phyloP scores from a whole-genome alignment of 2,797 vertebrate genomes.

The Chiroxiphia lanceolata region DNA sequence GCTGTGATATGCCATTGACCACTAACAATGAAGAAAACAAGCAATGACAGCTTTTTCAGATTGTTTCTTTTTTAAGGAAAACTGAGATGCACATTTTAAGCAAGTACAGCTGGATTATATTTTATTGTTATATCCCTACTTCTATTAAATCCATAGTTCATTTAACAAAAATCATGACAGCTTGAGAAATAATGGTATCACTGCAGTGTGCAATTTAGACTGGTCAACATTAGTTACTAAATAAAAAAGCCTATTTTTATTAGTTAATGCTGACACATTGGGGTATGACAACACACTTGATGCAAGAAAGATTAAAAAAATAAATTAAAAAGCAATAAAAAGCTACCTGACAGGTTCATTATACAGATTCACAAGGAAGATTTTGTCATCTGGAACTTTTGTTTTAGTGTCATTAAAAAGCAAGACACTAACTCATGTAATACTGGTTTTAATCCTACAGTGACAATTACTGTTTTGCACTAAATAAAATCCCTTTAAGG shows the following conservation, averaged over 20 bases:
- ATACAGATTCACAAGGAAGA: background rate
- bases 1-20: background rate
- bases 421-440: background rate
- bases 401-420: background rate
- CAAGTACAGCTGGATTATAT: background rate
- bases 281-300: background rate
- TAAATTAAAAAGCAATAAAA: background rate
- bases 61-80: background rate
- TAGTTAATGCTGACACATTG: background rate
- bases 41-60: background rate
- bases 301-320: background rate
- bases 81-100: background rate
- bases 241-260: background rate
- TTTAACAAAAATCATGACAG: background rate
- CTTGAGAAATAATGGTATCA: background rate
- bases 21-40: background rate
- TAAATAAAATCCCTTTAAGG: background rate
- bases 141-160: background rate
- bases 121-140: background rate
- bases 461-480: background rate
- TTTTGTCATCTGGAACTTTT: background rate
- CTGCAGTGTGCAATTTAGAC: background rate
- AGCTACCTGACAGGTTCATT: background rate
- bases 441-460: background rate
- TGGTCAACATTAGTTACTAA: background rate